These are phyloP conservation scores for Drosophila parabipectinata DNA, from an alignment of 1,140 invertebrate genomes.

Conservation along the genomic window DNA sequence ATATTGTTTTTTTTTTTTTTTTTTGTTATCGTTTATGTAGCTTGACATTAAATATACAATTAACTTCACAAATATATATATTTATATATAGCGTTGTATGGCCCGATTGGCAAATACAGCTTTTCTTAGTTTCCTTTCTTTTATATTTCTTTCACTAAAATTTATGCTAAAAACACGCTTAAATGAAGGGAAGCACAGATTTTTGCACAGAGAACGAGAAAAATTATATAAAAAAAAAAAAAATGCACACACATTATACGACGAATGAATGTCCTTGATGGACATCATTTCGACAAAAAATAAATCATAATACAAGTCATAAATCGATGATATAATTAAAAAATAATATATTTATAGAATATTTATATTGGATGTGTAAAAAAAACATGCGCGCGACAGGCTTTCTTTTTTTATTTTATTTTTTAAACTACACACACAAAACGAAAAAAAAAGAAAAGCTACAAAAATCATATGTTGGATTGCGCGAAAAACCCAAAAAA, in stretches of 20 bases:
- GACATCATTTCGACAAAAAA: constrained; percentile 5
- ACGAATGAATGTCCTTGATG: constrained; percentile 22
- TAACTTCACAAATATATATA: constrained; percentile 53
- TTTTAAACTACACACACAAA: constrained; percentile 61
- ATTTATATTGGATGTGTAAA: constrained; percentile 24
- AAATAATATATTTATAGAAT: constrained; percentile 48
- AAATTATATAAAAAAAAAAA: constrained; percentile 30
- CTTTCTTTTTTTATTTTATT: neutral
- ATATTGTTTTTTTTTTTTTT: constrained; percentile 1
- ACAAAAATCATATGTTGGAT: constrained; percentile 2
- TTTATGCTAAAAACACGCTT: constrained; percentile 82
- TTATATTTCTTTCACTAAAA: constrained; percentile 66
- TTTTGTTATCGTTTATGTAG: constrained; percentile 45
- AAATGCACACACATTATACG: constrained; percentile 44
- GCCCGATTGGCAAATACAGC: constrained; percentile 48
- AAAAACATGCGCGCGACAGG: constrained; percentile 24
- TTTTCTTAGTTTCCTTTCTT: constrained; percentile 31
- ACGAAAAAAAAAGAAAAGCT: constrained; percentile 17
- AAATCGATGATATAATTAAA: constrained; percentile 53
- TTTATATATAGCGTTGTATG: constrained; percentile 49
- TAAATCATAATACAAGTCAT: constrained; percentile 46
- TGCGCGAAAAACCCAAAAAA: too few relatives aligned
- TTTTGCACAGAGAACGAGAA: constrained; percentile 71
- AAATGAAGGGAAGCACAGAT: constrained; percentile 83
- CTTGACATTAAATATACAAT: constrained; percentile 81